Evolutionary conservation across 2,797 vertebrate species (phyloP), one percentile per base, ranked within the genome.

Genomic region (Apogon hyalosoma): DNA sequence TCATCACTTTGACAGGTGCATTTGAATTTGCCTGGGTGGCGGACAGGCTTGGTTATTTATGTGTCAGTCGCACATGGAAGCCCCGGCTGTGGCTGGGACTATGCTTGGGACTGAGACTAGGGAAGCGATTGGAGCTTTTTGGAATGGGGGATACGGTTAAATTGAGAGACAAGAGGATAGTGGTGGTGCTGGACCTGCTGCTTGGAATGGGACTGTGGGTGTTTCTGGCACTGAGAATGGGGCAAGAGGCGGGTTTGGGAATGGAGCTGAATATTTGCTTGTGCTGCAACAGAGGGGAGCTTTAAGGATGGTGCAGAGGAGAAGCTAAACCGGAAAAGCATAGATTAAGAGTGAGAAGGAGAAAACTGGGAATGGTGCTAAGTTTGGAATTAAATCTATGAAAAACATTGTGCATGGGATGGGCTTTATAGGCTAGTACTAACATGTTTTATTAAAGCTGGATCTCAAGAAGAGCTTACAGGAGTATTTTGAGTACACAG

Each of bases 1-100:
- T 98, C 94, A 98, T 98, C 97, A 99, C 96, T 91, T 95, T 98
- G 97, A 98, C 97, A 98, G 97, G 96, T 97, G 95, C 96, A 97
- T 98, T 98, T 98, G 97, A 99, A 98, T 98, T 98, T 97, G 95
- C 95, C 95, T 96, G 96, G 95, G 97, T 96, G 96, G 96, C 94
- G 95, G 96, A 96, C 95, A 96, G 95, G 94, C 95, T 96, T 95
- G 95, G 96, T 98, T 98, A 98, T 97, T 98, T 97, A 97, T 95
- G 95, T 97, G 95, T 97, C 96, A 97, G 96, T 97, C 95, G 95
- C 96, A 98, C 92, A 93, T 92, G 90, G 91, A 91, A 92, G 89
- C 90, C 84, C 81, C 72, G 89, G 87, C 88, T 92, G 92, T 72
- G 80, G 84, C 87, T 90, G 76, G 80, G 83, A 79, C 87, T 86